Conservation (phyloP, 2,888 invertebrate species). For the Drosophila formosana region DNA sequence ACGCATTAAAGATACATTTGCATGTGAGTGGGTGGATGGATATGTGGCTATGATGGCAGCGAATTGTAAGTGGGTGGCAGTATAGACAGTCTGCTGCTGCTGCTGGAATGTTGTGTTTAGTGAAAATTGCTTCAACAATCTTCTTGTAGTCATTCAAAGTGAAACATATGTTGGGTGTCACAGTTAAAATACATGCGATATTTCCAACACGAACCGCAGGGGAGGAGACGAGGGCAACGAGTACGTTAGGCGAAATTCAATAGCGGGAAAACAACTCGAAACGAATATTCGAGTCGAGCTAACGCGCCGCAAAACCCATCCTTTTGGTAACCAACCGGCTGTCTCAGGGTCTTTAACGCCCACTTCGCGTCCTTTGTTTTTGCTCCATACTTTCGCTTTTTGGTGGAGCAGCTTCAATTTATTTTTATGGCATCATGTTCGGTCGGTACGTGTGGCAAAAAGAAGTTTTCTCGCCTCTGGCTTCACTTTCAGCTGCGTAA, state of each 20-base stretch:
- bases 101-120: constrained; percentile 68
- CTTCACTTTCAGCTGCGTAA: constrained; percentile 57
- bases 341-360: constrained; percentile 18
- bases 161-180: constrained; percentile 78
- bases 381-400: constrained; percentile 34
- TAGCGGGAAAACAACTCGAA: constrained; percentile 46
- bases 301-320: constrained; percentile 6
- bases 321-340: not conserved
- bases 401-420: constrained; percentile 66
- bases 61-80: not conserved
- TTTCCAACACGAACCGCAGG: constrained; percentile 8
- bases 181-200: constrained; percentile 62
- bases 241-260: constrained; percentile 41
- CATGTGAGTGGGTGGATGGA: constrained; percentile 22
- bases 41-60: not conserved
- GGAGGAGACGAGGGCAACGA: not conserved
- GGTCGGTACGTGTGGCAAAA: constrained; percentile 54
- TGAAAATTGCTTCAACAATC: constrained; percentile 74
- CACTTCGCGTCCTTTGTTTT: constrained; percentile 29
- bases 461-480: constrained; percentile 41
- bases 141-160: constrained; percentile 71
- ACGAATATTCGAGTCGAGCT: constrained; percentile 35
- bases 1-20: constrained; percentile 59
- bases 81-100: constrained; percentile 22
- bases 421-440: constrained; percentile 76